phyloP scores from a whole-genome alignment of 2,113 vertebrate species.

The Dromas ardeola region DNA sequence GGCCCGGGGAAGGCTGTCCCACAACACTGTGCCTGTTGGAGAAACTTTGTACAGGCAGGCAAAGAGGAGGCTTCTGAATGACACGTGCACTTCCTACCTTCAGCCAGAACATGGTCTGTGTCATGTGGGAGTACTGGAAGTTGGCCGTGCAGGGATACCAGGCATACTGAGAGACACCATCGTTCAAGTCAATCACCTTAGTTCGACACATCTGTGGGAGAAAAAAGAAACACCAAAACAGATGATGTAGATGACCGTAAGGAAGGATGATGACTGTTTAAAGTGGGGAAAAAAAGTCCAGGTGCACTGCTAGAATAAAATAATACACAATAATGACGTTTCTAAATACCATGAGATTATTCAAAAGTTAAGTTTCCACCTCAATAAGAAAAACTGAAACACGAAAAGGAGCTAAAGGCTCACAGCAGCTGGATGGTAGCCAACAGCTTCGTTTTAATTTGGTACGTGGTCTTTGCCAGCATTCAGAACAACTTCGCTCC shows the following conservation, averaged over 20 bases:
- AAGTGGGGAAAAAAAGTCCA: neutral
- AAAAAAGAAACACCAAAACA: neutral
- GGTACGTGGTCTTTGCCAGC: neutral
- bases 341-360: neutral
- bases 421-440: neutral
- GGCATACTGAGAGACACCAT: conserved; percentile 91
- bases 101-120: conserved; percentile 84
- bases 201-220: conserved; percentile 86
- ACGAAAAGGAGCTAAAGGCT: neutral
- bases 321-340: fast-evolving
- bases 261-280: neutral
- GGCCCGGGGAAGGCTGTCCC: neutral
- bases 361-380: neutral
- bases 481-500: neutral
- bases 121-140: conserved; percentile 74
- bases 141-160: conserved; percentile 93
- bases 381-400: neutral
- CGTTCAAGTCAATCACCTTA: conserved; percentile 90
- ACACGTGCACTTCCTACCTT: conserved; percentile 77
- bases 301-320: neutral
- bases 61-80: neutral
- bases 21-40: neutral
- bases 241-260: fast-evolving
- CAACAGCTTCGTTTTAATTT: neutral
- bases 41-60: neutral